Evolutionary conservation across 64 coral and sea anemone species (phyloP).

Genomic region (Cladopsammia gracilis): DNA sequence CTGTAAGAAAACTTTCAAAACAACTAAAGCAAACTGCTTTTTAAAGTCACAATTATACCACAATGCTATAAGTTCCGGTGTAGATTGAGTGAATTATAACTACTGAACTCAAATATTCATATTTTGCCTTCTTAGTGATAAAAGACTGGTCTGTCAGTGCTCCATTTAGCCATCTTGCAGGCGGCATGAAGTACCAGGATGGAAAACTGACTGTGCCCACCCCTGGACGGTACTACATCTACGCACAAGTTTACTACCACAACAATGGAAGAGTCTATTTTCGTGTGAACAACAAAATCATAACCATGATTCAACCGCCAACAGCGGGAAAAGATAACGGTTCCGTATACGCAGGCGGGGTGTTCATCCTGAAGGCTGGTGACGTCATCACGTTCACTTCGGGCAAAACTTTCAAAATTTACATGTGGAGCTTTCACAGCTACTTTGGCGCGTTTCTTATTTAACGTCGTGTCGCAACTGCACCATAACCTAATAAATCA

Average conservation of each 20-base stretch:
- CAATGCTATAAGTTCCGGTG: neutral
- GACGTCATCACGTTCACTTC: neutral
- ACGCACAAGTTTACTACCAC: neutral
- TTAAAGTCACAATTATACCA: too few relatives aligned
- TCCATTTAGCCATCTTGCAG: neutral
- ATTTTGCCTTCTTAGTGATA: neutral
- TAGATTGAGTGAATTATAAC: neutral
- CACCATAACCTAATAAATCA: neutral
- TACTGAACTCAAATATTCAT: neutral
- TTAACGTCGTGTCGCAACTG: neutral
- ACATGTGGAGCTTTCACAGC: neutral
- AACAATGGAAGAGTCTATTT: neutral
- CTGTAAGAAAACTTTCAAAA: too few relatives aligned
- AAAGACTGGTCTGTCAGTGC: neutral
- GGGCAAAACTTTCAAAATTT: neutral
- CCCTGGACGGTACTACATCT: neutral
- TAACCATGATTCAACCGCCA: neutral
- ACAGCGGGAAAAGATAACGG: too few relatives aligned
- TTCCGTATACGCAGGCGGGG: neutral
- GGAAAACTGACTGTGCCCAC: neutral
- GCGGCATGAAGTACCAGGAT: neutral
- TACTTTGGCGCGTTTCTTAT: conserved; percentile 14
- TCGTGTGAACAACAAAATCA: neutral
- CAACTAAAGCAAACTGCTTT: too few relatives aligned
- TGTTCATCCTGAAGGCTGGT: neutral